Evolutionary conservation across 2,113 vertebrate species (phyloP).

Genomic region (Mola mola): DNA sequence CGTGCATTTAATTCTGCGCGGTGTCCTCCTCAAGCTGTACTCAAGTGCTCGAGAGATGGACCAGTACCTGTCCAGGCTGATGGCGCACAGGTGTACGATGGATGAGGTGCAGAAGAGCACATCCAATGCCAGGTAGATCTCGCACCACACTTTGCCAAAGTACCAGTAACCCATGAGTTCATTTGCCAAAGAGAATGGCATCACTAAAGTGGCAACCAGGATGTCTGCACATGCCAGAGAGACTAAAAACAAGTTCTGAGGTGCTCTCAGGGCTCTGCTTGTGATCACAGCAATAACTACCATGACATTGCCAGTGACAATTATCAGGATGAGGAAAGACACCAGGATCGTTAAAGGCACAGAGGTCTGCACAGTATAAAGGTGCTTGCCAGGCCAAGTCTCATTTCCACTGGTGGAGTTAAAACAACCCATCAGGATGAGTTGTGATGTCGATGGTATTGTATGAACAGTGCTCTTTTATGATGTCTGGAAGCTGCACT

Average conservation of each 20-base stretch:
- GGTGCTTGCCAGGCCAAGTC: slow-evolving; percentile 45
- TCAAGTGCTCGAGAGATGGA: slow-evolving; percentile 91
- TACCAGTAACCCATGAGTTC: slow-evolving; percentile 93
- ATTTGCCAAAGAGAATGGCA: slow-evolving; percentile 92
- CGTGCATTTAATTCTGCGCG: slow-evolving; percentile 89
- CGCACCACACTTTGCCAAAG: slow-evolving; percentile 92
- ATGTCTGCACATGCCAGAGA: slow-evolving; percentile 93
- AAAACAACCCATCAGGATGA: slow-evolving; percentile 68
- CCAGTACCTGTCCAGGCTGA: slow-evolving; percentile 95
- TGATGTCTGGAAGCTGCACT: slow-evolving; percentile 23
- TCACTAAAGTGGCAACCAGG: slow-evolving; percentile 91
- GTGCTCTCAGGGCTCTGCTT: slow-evolving; percentile 88
- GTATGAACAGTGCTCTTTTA: slow-evolving; percentile 20
- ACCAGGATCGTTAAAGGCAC: slow-evolving; percentile 68
- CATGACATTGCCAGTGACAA: slow-evolving; percentile 90
- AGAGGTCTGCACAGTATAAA: slow-evolving; percentile 53
- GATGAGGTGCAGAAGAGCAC: slow-evolving; percentile 94
- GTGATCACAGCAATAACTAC: slow-evolving; percentile 92
- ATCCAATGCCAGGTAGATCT: slow-evolving; percentile 91
- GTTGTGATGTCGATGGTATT: slow-evolving; percentile 17
- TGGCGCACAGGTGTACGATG: slow-evolving; percentile 85
- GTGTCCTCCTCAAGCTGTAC: slow-evolving; percentile 92
- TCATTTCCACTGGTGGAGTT: slow-evolving; percentile 62
- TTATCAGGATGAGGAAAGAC: slow-evolving; percentile 88
- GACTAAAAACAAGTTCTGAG: slow-evolving; percentile 94